Base-by-base conservation (phyloP, 2,113 vertebrate genomes). In the Heptranchias perlo region DNA sequence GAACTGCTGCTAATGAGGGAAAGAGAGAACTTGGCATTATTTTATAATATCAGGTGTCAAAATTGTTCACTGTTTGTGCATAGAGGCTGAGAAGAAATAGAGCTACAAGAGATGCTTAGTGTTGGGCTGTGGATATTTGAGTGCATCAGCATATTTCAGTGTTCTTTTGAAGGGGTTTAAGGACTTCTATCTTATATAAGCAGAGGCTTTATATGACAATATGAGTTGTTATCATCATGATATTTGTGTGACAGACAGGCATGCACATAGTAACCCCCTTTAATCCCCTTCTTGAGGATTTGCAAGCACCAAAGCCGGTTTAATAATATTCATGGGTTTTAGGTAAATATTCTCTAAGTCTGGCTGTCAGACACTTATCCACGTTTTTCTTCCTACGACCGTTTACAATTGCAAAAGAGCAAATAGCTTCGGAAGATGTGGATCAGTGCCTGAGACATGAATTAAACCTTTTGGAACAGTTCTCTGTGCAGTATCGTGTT, bases 311-410 rank as follows among this genome's bases (percentile, higher is more conserved):
- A 95, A 95, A 95, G 97, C 97, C 96, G 87, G 96, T 97, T 97
- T 97, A 97, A 97, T 97, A 98, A 97, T 97, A 98, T 97, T 97
- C 97, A 97, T 97, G 97, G 97, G 97, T 97, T 97, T 97, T 97
- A 97, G 97, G 97, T 97, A 98, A 97, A 97, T 97, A 97, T 97
- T 97, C 96, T 97, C 96, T 96, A 96, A 97, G 97, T 97, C 96
- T 97, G 97, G 96, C 97, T 97, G 97, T 97, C 97, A 97, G 97
- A 97, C 96, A 95, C 94, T 95, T 95, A 95, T 95, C 94, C 94
- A 95, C 94, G 64, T 95, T 95, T 95, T 95, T 73, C 39, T 95
- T 95, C 39, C 64, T 52, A 67, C 28, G 52, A 69, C 64, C 64
- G 13, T 95, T 95, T 95, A 95, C 94, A 95, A 95, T 95, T 95